These are phyloP conservation scores for Phrynocephalus vlangalii DNA, from an alignment of 2,797 vertebrate species.

Conservation along the genomic window DNA sequence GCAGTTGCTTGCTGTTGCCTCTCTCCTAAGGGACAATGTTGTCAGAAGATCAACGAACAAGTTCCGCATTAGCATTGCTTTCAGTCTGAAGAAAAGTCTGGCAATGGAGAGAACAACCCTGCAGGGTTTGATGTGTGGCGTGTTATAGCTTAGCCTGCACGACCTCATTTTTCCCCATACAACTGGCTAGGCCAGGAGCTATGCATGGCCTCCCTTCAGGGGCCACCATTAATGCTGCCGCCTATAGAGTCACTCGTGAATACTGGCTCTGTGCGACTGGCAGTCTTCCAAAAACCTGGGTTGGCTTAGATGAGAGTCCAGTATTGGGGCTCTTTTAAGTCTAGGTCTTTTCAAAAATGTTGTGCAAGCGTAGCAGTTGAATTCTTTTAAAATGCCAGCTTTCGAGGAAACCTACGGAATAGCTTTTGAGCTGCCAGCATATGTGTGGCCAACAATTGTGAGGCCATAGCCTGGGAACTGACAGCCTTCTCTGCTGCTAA, in stretches of 20 bases:
- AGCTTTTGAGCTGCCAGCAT: not conserved
- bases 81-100: not conserved
- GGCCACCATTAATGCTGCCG: conserved; percentile 1
- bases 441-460: conserved; percentile 1
- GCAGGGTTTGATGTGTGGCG: not conserved
- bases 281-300: not conserved
- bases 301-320: not conserved
- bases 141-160: not conserved
- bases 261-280: not conserved
- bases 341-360: not conserved
- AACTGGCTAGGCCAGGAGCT: not conserved
- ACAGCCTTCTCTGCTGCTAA: conserved; percentile 7
- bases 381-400: conserved; percentile 10
- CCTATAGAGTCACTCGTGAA: not conserved
- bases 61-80: not conserved
- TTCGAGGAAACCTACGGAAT: conserved; percentile 15
- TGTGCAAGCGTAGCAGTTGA: not conserved
- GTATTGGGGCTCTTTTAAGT: not conserved
- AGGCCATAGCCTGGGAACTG: conserved; percentile 26
- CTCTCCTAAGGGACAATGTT: conserved; percentile 1
- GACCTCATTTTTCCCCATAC: conserved; percentile 8
- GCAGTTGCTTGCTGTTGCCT: not conserved
- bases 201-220: not conserved
- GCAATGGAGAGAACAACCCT: not conserved
- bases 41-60: conserved; percentile 2